phyloP scores from a whole-genome alignment of 2,797 vertebrate genomes.

The Dallia pectoralis region DNA sequence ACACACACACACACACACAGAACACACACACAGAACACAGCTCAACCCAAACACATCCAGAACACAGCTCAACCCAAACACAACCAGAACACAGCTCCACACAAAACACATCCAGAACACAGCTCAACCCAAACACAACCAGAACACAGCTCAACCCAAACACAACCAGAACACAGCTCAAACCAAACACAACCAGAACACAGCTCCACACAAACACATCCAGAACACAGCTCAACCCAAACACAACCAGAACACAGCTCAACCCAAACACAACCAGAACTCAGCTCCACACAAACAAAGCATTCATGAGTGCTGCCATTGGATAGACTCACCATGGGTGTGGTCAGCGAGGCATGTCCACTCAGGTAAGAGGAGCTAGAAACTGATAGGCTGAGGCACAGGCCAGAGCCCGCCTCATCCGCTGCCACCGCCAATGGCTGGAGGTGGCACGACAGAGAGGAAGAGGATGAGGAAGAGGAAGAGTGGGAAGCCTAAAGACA shows the following conservation, averaged over 20 bases:
- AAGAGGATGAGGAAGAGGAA: conserved; percentile 90
- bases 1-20: too few species aligned
- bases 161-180: neutral
- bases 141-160: too few species aligned
- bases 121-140: too few species aligned
- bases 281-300: conserved; percentile 51
- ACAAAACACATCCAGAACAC: too few species aligned
- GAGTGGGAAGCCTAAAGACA: conserved; percentile 79
- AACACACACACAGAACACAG: too few species aligned
- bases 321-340: conserved; percentile 76
- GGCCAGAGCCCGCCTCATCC: conserved; percentile 88
- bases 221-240: neutral
- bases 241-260: conserved; percentile 17
- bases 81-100: too few species aligned
- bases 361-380: conserved; percentile 99
- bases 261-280: conserved; percentile 39
- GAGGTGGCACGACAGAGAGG: conserved; percentile 95
- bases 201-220: conserved; percentile 5
- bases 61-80: too few species aligned
- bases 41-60: too few species aligned
- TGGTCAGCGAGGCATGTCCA: conserved; percentile 91
- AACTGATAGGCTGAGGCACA: conserved; percentile 95
- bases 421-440: conserved; percentile 89
- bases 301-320: neutral
- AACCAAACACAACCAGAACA: conserved; percentile 1